Evolutionary conservation across 2,797 vertebrate genomes (phyloP), one percentile per base, ranked within the genome.

Genomic region (Sebastes goodei): DNA sequence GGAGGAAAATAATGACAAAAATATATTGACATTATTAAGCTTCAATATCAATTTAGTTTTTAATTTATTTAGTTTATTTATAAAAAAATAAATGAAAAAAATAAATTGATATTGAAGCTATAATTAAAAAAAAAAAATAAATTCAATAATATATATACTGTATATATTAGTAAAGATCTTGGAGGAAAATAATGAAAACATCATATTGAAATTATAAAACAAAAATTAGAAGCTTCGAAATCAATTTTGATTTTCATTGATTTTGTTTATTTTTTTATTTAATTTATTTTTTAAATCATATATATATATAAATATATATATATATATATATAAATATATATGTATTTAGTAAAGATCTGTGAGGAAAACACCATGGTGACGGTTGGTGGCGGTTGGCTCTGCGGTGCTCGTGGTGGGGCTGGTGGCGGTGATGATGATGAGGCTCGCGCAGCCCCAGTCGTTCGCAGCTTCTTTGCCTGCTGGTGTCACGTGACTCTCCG

Each of bases 401-500:
- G 93, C 88, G 35, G 35, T 38, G 35, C 35, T 38, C 68, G 87
- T 15, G 79, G 61, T 71, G 63, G 81, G 57, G 79, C 59, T 49
- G 1, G 3, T 15, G 49, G 29, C 35, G 72, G 27, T 66, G 89
- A 60, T 78, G 90, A 67, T 81, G 92, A 79, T 68, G 90, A 82
- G 74, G 91, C 77, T 87, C 86, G 83, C 70, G 78, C 86, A 92
- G 89, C 83, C 68, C 4, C 80, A 56, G 86, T 77, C 78, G 90
- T 93, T 92, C 85, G 89, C 91, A 83, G 93, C 94, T 74, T 66
- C 87, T 35, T 87, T 83, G 82, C 91, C 33, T 86, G 87, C 89
- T 88, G 82, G 12, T 60, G 90, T 95, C 94, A 95, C 93, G 93
- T 95, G 94, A 94, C 91, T 53, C 38, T 9, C 72, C 59, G 72